Percentiles rank a stretch among this genome's conserved stretches.
Evolutionary conservation across 2,888 invertebrate genomes (phyloP).

Genomic region (Leptinotarsa juncta): DNA sequence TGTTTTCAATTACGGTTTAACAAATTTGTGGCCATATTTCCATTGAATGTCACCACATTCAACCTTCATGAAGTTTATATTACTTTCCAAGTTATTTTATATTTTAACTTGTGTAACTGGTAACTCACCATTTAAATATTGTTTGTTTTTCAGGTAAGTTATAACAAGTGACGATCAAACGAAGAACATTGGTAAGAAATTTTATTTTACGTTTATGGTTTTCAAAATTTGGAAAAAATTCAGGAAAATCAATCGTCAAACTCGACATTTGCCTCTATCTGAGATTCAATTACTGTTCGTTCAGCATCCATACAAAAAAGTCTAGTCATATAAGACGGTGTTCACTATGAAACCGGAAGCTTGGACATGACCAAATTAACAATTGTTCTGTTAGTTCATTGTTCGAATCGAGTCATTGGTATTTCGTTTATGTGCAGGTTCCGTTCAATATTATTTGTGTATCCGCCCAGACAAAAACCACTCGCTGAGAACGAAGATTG

Average conservation of each 20-base stretch:
- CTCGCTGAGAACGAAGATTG: not conserved
- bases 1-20: too few relatives aligned
- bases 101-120: too few relatives aligned
- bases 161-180: not conserved
- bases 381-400: constrained; percentile 22
- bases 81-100: too few relatives aligned
- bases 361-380: constrained; percentile 13
- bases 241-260: too few relatives aligned
- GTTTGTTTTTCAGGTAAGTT: not conserved
- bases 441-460: not conserved
- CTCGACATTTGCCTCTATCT: too few relatives aligned
- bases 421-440: constrained; percentile 3
- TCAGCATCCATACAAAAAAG: not conserved
- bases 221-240: too few relatives aligned
- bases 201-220: too few relatives aligned
- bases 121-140: not conserved
- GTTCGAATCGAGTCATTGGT: constrained; percentile 11
- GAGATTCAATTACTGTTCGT: not conserved
- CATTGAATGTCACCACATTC: too few relatives aligned
- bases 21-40: too few relatives aligned
- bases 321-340: not conserved
- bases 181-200: too few relatives aligned
- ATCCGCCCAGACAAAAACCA: not conserved
- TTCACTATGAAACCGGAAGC: constrained; percentile 20
- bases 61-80: too few relatives aligned